Evolutionary conservation across 1,140 invertebrate genomes (phyloP).

Genomic region (Diorhabda elongata): DNA sequence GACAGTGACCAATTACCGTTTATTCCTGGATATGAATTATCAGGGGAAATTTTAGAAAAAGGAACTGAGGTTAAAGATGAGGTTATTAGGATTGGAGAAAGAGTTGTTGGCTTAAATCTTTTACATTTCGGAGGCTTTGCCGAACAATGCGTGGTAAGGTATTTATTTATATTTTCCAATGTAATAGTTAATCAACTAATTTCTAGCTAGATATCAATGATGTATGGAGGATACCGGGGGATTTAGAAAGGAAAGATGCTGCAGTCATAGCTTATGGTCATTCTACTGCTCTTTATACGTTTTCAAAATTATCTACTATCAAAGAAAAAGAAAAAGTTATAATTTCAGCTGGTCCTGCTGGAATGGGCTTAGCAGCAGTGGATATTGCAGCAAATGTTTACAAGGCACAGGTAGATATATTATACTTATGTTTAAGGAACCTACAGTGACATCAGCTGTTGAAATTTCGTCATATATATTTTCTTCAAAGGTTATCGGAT

Average conservation of each 20-base stretch:
- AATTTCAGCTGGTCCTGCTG: constrained; percentile 55
- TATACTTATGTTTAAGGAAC: neutral
- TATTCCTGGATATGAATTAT: constrained; percentile 54
- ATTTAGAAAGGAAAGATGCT: constrained; percentile 48
- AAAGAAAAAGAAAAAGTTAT: constrained; percentile 50
- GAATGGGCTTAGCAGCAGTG: constrained; percentile 55
- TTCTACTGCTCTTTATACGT: constrained; percentile 52
- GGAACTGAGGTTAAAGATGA: constrained; percentile 38
- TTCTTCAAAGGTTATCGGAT: constrained; percentile 51
- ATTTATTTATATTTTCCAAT: neutral
- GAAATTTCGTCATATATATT: neutral
- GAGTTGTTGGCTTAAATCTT: constrained; percentile 48
- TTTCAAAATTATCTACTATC: constrained; percentile 49
- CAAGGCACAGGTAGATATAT: constrained; percentile 49
- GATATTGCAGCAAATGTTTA: constrained; percentile 57
- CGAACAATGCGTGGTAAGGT: constrained; percentile 48
- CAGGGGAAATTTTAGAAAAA: constrained; percentile 50
- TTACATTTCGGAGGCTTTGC: constrained; percentile 48
- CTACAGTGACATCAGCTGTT: neutral
- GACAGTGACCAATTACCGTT: constrained; percentile 49
- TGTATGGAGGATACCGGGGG: constrained; percentile 51
- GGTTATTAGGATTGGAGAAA: constrained; percentile 40
- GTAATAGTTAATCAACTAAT: constrained; percentile 4
- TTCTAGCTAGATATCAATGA: constrained; percentile 46
- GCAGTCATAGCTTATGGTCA: constrained; percentile 53